Evolutionary conservation across 1,140 invertebrate species (phyloP).

Genomic region (Diachasma alloeum): DNA sequence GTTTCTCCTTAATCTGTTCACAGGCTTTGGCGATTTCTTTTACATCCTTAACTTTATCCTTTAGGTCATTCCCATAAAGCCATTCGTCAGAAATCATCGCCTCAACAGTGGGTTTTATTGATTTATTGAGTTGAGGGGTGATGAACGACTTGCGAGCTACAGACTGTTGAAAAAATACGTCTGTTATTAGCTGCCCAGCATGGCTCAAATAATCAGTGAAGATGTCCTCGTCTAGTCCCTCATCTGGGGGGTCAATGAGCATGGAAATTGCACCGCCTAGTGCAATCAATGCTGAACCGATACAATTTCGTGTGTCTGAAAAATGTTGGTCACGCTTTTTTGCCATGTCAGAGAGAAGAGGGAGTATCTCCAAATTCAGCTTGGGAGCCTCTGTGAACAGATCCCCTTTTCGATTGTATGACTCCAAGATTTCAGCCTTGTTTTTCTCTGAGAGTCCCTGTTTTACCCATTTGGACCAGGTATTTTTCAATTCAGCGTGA

Average conservation of each 20-base stretch:
- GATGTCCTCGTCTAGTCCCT: constrained; percentile 13
- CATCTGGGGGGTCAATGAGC: constrained; percentile 25
- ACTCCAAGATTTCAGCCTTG: constrained; percentile 32
- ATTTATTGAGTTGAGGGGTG: constrained; percentile 25
- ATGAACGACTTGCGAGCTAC: constrained; percentile 27
- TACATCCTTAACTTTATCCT: constrained; percentile 17
- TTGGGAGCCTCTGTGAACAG: constrained; percentile 28
- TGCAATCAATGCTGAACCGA: constrained; percentile 22
- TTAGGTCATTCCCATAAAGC: constrained; percentile 35
- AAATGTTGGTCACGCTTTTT: constrained; percentile 32
- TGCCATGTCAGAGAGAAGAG: constrained; percentile 13
- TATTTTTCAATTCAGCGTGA: neutral
- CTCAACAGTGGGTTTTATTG: constrained; percentile 41
- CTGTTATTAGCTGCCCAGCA: constrained; percentile 26
- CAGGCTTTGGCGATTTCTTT: constrained; percentile 31
- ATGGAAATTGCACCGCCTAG: constrained; percentile 21
- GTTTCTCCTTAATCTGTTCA: constrained; percentile 23
- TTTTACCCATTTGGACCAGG: constrained; percentile 32
- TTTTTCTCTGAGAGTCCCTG: constrained; percentile 36
- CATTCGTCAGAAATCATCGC: constrained; percentile 39
- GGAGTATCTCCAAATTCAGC: constrained; percentile 26
- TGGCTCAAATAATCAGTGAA: constrained; percentile 30
- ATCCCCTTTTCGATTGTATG: constrained; percentile 21
- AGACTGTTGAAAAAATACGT: constrained; percentile 40
- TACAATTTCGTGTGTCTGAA: constrained; percentile 21